Base-by-base conservation (phyloP, 2,797 vertebrate genomes). In the Eremophila alpestris region DNA sequence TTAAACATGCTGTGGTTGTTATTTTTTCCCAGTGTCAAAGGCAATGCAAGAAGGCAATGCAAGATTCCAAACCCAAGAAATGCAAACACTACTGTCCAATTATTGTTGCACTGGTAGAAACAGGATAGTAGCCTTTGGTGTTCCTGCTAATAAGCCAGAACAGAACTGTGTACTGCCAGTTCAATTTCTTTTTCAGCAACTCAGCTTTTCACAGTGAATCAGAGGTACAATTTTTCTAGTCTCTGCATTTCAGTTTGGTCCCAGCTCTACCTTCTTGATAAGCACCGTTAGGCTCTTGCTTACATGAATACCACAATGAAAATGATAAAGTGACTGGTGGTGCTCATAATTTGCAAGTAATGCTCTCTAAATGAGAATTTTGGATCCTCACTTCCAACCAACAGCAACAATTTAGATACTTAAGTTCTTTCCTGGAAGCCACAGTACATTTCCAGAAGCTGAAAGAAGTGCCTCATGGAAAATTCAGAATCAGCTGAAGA, bases 41-140 rank as follows among this genome's bases (percentile, higher is more conserved):
- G 92, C 87, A 97, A 83, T 94, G 90, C 90, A 97, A 95, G 94
- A 96, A 97, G 89, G 79, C 86, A 93, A n/a, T n/a, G n/a, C 96
- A 90, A 77, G 90, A 93, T 93, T 97, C 94, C 96, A 95, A 97
- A 97, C 46, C 83, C 70, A 92, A 89, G 91, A 94, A 97, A 94
- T 71, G 82, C 38, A 92, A 96, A 96, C 2, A 85, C 74, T 96
- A 90, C 79, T 84, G 63, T 82, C 86, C 77, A 96, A 96, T 93
- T 84, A 92, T 78, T 87, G 74, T 85, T 70, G 68, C 75, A 93
- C 70, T 94, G 87, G 88, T 96, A 85, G 95, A 87, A 95, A 83
- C 60, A 78, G 60, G 58, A 84, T 34, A 89, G 94, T 55, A 36
- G 80, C 83, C 92, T 56, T 82, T 52, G 87, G 62, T 74, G 34